Base-by-base conservation (phyloP, 1,140 invertebrate species). In the Diabrotica virgifera region DNA sequence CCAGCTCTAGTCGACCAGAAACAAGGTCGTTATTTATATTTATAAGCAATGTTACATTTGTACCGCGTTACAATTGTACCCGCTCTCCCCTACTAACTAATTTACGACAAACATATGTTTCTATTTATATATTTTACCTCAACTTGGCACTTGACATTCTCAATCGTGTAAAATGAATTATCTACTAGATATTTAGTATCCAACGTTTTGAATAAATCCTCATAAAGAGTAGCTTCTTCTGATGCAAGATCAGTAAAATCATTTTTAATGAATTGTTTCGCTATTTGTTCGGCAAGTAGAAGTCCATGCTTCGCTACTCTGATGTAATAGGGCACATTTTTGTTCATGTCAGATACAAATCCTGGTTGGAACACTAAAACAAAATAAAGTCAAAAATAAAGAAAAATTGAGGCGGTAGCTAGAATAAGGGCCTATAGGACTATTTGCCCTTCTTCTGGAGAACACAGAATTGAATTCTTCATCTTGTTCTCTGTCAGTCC, bases 281-380 rank as follows among this genome's bases (percentile, higher is more conserved):
- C 5, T n/a, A 57, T 11, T 37, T 57, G 55, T 37, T 57, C 24
- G 7, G 55, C 55, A 10, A 57, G 37, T 37, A n/a, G 55, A n/a
- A 57, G 37, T 36, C 3, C 36, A 10, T 36, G 11, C 5, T 24
- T 57, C 4, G 55, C 55, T 36, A 57, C 10, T 57, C 10, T 35
- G 11, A 36, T 37, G 35, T 57, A 14, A 12, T 57, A 6, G 12
- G 55, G 55, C 11, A 57, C 7, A 57, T 57, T n/a, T 36, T 9
- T 11, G 10, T 24, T 12, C 36, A 57, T 57, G 9, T 12, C 55
- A 57, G 35, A 7, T 7, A 37, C 9, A 57, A 57, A 57, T 57
- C 55, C 55, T 5, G 55, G 55, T n/a, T 57, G 55, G 36, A n/a
- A 57, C 11, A 57, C 55, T 57, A 6, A 12, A 36, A 14, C 37